phyloP scores from a whole-genome alignment of 1,140 invertebrate species.

The Littorina saxatilis region DNA sequence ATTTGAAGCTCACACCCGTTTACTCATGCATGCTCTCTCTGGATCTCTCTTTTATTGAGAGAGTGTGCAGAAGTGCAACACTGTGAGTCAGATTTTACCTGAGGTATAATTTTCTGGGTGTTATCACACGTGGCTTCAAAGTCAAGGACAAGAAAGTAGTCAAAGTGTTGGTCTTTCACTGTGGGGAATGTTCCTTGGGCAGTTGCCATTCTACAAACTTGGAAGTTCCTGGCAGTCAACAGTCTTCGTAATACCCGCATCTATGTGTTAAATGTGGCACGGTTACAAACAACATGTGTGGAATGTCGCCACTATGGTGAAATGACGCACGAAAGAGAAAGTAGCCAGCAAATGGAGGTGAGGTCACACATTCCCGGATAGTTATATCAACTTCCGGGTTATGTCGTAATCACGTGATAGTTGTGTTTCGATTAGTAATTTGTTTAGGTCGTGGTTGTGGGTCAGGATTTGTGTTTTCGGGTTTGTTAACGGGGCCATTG shows the following conservation, averaged over 20 bases:
- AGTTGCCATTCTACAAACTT: not conserved
- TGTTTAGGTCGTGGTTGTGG: constrained; percentile 4
- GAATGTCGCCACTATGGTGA: no score
- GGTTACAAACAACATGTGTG: no score
- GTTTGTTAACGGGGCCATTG: no score
- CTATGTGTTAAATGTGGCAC: no score
- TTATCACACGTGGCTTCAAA: constrained; percentile 81
- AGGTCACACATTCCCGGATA: constrained; percentile 31
- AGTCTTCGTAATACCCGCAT: no score
- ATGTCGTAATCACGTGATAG: constrained; percentile 20
- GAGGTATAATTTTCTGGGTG: constrained; percentile 65
- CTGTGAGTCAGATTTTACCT: no score
- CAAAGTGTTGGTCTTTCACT: constrained; percentile 67
- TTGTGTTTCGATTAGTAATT: constrained; percentile 25
- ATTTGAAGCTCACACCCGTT: no score
- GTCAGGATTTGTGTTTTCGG: not conserved
- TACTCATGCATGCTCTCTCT: no score
- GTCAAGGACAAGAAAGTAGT: constrained; percentile 80
- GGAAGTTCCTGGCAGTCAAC: no score
- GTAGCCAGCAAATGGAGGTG: not conserved
- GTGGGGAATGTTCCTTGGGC: not conserved
- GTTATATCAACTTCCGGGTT: constrained; percentile 31
- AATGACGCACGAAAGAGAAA: not conserved
- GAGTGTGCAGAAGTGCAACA: no score
- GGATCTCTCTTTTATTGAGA: no score